Percentiles rank a stretch among this genome's conserved stretches.
Evolutionary conservation across 2,888 invertebrate species (phyloP).

Genomic region (Tineola bisselliella): DNA sequence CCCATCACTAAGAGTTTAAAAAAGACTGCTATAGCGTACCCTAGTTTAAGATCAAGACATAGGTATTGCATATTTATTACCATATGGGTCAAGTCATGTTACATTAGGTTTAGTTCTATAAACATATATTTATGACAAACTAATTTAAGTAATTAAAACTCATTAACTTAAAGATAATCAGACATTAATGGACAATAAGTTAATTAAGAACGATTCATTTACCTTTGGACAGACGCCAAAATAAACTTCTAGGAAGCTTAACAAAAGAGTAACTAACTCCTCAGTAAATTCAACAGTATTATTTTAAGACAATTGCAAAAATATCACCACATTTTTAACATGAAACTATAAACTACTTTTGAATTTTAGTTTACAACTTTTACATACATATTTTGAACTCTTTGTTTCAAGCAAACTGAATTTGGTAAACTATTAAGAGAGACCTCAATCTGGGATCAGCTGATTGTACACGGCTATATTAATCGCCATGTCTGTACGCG

Average conservation of each 20-base stretch:
- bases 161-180: not conserved
- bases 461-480: conserved; percentile 62
- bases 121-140: not conserved
- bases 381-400: not conserved
- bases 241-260: not conserved
- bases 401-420: conserved; percentile 19
- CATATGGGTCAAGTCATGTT: no score
- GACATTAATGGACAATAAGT: not conserved
- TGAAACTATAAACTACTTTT: not conserved
- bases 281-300: not conserved
- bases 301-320: not conserved
- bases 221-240: not conserved
- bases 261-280: not conserved
- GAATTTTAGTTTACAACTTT: not conserved
- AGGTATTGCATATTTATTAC: no score
- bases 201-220: not conserved
- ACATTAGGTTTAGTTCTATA: no score
- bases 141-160: not conserved
- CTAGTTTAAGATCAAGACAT: no score
- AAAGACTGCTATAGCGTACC: no score
- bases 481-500: conserved; percentile 52
- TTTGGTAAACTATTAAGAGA: conserved; percentile 32
- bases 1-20: no score
- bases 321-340: not conserved
- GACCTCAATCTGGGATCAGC: conserved; percentile 49